Percentiles rank a stretch among this genome's conserved stretches.
Evolutionary conservation across 2,113 vertebrate genomes (phyloP).

Genomic region (Garra rufa): DNA sequence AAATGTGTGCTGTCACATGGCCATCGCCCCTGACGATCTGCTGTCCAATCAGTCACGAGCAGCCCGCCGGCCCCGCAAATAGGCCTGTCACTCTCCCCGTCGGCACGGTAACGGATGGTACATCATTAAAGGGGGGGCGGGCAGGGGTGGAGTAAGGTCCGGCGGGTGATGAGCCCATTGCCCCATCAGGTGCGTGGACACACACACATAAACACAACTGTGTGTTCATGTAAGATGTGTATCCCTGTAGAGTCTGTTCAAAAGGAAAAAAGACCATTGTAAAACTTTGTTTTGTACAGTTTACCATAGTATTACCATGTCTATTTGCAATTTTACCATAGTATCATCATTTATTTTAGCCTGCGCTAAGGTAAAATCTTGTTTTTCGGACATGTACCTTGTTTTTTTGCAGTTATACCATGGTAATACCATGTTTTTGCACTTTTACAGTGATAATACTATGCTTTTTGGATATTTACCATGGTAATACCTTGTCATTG

Average conservation of each 20-base stretch:
- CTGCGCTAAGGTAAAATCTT: no score
- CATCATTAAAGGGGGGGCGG: conserved; percentile 69
- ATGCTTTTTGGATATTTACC: background rate
- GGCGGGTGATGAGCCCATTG: conserved; percentile 37
- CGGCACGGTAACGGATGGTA: conserved; percentile 79
- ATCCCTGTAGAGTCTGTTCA: conserved; percentile 1
- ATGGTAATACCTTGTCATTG: background rate
- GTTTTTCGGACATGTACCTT: background rate
- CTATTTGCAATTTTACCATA: background rate
- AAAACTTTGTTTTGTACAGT: background rate
- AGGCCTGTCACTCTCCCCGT: conserved; percentile 82
- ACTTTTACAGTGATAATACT: background rate
- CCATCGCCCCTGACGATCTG: conserved; percentile 74
- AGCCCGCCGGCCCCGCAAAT: conserved; percentile 74
- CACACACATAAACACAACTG: conserved; percentile 37
- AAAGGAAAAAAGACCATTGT: background rate
- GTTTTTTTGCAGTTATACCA: background rate
- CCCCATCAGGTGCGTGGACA: conserved; percentile 49
- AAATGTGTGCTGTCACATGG: conserved; percentile 79
- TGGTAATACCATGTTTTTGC: background rate
- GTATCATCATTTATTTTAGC: background rate
- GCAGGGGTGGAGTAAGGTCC: conserved; percentile 59
- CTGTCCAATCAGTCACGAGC: conserved; percentile 78
- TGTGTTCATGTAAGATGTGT: background rate
- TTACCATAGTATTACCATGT: background rate